These are phyloP conservation scores for Peromyscus eremicus DNA, from an alignment of 2,797 vertebrate genomes.

Conservation along the genomic window DNA sequence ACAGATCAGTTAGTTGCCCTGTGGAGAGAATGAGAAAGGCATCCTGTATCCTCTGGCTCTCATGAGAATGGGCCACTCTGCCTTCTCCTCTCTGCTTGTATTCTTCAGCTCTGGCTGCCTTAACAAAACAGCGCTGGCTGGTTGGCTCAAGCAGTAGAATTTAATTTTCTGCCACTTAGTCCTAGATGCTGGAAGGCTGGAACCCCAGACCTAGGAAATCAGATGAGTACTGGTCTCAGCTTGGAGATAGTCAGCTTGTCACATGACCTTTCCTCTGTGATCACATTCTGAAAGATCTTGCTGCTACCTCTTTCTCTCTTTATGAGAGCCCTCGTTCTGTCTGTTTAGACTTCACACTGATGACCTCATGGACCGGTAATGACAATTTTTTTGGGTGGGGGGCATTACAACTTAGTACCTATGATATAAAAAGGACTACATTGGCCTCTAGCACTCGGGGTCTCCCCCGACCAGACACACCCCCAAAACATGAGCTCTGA, in stretches of 20 bases:
- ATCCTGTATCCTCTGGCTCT: neutral
- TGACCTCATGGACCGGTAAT: neutral
- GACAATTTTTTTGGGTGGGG: neutral
- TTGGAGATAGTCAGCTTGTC: neutral
- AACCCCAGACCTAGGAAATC: neutral
- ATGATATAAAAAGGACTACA: neutral
- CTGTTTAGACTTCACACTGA: neutral
- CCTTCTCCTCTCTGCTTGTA: neutral
- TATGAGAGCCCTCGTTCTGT: neutral
- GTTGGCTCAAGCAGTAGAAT: neutral
- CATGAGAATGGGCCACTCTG: accelerated
- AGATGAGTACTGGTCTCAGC: neutral
- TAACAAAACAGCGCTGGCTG: neutral
- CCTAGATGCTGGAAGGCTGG: neutral
- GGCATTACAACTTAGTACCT: neutral
- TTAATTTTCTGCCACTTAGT: neutral
- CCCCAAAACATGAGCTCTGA: neutral
- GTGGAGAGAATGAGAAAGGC: neutral
- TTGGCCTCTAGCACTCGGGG: neutral
- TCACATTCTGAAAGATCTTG: too few relatives aligned
- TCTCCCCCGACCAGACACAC: neutral
- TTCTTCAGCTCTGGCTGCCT: accelerated
- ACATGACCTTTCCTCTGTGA: neutral
- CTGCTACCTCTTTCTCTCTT: neutral
- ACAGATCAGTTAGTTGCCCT: neutral